Percentiles rank a stretch among this genome's conserved stretches.
These are phyloP conservation scores for Cygnus olor DNA, from an alignment of 2,797 vertebrate genomes.

Conservation along the genomic window DNA sequence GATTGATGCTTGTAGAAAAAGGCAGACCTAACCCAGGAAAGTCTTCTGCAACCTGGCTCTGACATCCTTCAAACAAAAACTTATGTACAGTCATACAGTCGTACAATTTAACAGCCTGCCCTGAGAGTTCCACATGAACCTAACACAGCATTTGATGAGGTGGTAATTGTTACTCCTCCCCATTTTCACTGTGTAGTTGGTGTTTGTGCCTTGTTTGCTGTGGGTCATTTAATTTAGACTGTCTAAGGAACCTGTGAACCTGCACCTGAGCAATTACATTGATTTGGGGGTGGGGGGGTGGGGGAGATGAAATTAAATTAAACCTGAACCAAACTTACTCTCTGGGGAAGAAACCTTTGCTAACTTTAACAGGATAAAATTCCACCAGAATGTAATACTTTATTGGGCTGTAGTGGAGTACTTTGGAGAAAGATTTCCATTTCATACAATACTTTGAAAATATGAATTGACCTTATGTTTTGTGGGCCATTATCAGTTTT, in stretches of 20 bases:
- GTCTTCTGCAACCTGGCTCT: background rate
- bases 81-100: background rate
- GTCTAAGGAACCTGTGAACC: slow-evolving; percentile 8
- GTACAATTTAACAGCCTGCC: slow-evolving; percentile 18
- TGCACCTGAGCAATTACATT: slow-evolving; percentile 5
- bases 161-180: background rate
- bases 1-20: slow-evolving; percentile 20
- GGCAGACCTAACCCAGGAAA: background rate
- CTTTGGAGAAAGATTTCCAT: slow-evolving; percentile 69
- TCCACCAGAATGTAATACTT: slow-evolving; percentile 39
- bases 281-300: background rate
- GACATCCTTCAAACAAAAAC: slow-evolving; percentile 16
- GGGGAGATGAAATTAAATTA: slow-evolving; percentile 40
- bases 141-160: background rate
- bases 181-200: background rate
- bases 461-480: slow-evolving; percentile 1
- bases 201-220: background rate
- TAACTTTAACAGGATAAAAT: slow-evolving; percentile 63
- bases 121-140: background rate
- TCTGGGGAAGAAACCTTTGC: slow-evolving; percentile 48
- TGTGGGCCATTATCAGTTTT: slow-evolving; percentile 25
- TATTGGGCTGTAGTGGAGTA: slow-evolving; percentile 42
- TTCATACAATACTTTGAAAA: slow-evolving; percentile 67
- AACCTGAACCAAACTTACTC: slow-evolving; percentile 58
- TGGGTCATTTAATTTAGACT: background rate